A percentile compares a stretch with the other conserved stretches of the same genome.
phyloP scores from a whole-genome alignment of 2,797 vertebrate genomes.

The Ceyx erithaca region DNA sequence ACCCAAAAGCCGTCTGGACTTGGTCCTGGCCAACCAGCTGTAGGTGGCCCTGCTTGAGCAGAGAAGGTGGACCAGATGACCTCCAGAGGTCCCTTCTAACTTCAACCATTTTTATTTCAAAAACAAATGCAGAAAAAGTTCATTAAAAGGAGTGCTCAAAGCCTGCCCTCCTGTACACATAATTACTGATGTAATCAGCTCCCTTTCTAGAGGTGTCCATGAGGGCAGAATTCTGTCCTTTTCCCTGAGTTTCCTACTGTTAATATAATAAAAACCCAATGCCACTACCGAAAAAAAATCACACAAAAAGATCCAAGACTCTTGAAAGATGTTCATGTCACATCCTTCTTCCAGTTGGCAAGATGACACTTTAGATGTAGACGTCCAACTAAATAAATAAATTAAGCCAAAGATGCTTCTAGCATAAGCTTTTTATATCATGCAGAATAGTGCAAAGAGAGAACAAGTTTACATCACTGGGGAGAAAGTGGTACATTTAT shows the following conservation, averaged over 20 bases:
- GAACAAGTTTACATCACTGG: not conserved
- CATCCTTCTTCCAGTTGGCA: not conserved
- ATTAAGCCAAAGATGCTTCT: not conserved
- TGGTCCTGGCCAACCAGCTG: not conserved
- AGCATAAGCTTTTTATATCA: not conserved
- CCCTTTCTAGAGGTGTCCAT: not conserved
- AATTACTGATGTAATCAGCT: not conserved
- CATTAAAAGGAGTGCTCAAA: not conserved
- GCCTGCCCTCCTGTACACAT: not conserved
- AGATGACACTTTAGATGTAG: not conserved
- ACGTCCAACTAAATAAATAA: not conserved
- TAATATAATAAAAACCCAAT: not conserved
- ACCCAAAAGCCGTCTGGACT: not conserved
- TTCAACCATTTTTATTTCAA: not conserved
- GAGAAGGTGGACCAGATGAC: not conserved
- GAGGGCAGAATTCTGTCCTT: not conserved
- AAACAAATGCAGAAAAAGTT: not conserved
- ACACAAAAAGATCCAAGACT: not conserved
- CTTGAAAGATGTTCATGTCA: not conserved
- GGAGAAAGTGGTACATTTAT: not conserved
- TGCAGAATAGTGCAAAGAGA: not conserved
- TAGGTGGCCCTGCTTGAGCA: not conserved
- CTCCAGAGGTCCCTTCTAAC: not conserved
- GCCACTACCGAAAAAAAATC: not conserved
- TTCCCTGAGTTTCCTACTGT: not conserved